Evolutionary conservation across 2,797 vertebrate genomes (phyloP).

Genomic region (Alca torda): DNA sequence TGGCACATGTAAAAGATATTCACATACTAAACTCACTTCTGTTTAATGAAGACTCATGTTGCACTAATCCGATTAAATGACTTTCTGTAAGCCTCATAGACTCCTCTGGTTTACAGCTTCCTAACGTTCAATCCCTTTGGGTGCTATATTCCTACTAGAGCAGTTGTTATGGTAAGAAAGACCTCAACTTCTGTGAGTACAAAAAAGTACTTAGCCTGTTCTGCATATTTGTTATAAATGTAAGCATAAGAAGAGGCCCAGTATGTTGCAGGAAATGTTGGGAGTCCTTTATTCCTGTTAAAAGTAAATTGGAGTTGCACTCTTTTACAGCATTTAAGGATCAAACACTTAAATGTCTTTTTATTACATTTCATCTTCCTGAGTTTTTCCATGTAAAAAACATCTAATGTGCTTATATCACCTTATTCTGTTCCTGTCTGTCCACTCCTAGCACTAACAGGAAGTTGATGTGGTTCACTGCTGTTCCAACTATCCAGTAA

Average conservation of each 20-base stretch:
- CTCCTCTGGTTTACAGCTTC: not conserved
- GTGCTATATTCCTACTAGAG: not conserved
- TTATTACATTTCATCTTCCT: not conserved
- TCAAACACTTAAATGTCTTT: not conserved
- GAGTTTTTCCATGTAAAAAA: not conserved
- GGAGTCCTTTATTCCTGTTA: not conserved
- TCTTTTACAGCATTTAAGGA: not conserved
- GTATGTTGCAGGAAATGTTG: not conserved
- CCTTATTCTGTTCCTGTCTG: not conserved
- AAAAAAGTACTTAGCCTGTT: not conserved
- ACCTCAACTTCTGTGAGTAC: not conserved
- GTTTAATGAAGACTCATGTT: not conserved
- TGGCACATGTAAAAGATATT: not conserved
- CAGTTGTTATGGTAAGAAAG: not conserved
- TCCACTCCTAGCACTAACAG: not conserved
- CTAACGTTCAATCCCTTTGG: not conserved
- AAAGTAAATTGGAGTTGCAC: not conserved
- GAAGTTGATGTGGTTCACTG: not conserved
- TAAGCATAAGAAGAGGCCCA: not conserved
- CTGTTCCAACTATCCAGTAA: not conserved
- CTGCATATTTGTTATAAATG: not conserved
- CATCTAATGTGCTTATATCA: not conserved
- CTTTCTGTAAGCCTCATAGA: not conserved
- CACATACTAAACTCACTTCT: not conserved
- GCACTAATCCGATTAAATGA: not conserved